A percentile compares a stretch with the other conserved stretches of the same genome.
phyloP scores from a whole-genome alignment of 2,888 invertebrate species.

The Tridacna crocea region DNA sequence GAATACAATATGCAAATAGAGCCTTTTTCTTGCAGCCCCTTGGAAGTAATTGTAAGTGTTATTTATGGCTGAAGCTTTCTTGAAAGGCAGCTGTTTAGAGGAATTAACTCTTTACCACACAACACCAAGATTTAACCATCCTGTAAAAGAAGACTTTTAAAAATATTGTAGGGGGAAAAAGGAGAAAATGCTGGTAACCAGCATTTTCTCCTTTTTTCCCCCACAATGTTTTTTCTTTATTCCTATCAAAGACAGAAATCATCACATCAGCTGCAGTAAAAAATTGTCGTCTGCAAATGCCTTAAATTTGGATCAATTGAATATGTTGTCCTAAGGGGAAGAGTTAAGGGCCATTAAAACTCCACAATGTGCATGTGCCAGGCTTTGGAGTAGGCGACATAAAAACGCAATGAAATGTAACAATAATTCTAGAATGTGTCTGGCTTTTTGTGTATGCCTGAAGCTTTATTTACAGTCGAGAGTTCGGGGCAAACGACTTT shows the following conservation, averaged over 20 bases:
- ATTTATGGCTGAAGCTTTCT: background rate
- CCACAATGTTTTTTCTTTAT: too few relatives aligned
- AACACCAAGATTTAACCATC: background rate
- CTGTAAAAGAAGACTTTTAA: background rate
- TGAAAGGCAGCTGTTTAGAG: background rate
- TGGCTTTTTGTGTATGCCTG: too few relatives aligned
- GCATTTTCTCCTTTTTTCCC: background rate
- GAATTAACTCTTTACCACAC: background rate
- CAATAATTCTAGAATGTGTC: too few relatives aligned
- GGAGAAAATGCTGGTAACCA: background rate
- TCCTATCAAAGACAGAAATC: too few relatives aligned
- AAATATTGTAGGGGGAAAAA: background rate
- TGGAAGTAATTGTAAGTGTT: background rate
- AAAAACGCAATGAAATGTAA: background rate
- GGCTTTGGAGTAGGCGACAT: background rate
- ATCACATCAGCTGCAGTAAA: background rate
- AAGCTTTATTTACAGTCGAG: too few relatives aligned
- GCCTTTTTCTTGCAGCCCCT: background rate
- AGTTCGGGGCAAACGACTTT: too few relatives aligned
- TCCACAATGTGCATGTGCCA: background rate
- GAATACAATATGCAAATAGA: background rate
- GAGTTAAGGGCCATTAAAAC: background rate
- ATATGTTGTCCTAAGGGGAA: background rate
- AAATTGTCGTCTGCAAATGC: background rate
- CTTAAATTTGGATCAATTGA: background rate